These are phyloP conservation scores for Psittacula cyanocephala DNA, from an alignment of 2,113 vertebrate species.

Conservation along the genomic window DNA sequence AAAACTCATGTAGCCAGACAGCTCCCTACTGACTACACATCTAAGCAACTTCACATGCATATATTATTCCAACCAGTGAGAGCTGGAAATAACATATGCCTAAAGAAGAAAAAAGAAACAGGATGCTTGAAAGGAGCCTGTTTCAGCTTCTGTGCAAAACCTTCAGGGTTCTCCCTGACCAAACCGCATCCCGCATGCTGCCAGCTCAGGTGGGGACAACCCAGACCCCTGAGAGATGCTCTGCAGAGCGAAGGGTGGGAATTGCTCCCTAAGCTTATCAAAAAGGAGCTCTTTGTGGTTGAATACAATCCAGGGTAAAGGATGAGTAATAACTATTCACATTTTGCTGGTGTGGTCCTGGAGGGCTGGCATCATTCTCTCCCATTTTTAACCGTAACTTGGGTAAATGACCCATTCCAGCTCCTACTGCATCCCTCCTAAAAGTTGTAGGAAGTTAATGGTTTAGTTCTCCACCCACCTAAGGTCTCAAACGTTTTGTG, in stretches of 20 bases:
- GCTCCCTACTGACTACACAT: slow-evolving; percentile 57
- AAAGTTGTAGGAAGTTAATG: not conserved
- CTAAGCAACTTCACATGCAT: slow-evolving; percentile 57
- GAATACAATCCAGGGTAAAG: not conserved
- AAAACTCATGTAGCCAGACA: slow-evolving; percentile 59
- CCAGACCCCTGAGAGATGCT: not conserved
- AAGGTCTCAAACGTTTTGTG: not conserved
- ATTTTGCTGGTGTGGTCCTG: not conserved
- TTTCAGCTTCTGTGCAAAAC: not conserved
- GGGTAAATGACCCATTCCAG: not conserved
- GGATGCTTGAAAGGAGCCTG: not conserved
- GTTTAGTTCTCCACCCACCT: not conserved
- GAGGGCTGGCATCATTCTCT: not conserved
- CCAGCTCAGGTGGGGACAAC: not conserved
- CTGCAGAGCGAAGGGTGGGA: not conserved
- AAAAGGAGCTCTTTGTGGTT: not conserved
- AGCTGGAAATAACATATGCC: slow-evolving; percentile 8
- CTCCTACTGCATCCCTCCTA: not conserved
- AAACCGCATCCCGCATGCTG: not conserved
- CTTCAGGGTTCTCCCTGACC: not conserved
- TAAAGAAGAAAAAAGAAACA: fast-evolving
- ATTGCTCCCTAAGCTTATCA: not conserved
- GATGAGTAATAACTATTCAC: not conserved
- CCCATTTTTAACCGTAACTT: not conserved
- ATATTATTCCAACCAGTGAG: slow-evolving; percentile 45